Base-by-base conservation (phyloP, 2,888 invertebrate species). In the Ptilodon capucinus region DNA sequence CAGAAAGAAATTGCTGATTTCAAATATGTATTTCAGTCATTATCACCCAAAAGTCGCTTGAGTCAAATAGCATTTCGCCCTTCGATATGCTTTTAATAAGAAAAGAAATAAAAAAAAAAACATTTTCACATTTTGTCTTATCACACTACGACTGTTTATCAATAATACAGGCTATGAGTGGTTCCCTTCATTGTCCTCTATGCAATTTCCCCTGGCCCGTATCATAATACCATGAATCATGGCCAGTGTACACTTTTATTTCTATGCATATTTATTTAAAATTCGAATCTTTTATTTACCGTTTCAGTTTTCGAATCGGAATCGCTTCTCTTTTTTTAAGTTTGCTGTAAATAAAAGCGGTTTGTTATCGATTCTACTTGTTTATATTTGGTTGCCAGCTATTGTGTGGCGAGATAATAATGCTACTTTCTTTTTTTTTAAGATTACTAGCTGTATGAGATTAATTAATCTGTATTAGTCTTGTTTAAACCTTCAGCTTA, bases 161-260 rank as follows among this genome's bases (percentile, higher is more conserved):
- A n/a, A n/a, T n/a, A n/a, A n/a, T n/a, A n/a, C n/a, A n/a, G 81
- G 74, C 79, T 81, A 81, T 84, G 83, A 79, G n/a, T n/a, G n/a
- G 46, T 48, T 48, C 48, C 38, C 51, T n/a, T n/a, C 47, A 39
- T n/a, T 39, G 54, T 39, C 53, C 48, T 54, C 54, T 57, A 44
- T 53, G 55, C 70, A 79, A 81, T 81, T 79, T 80, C 79, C 72
- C 71, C 76, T 67, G 73, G 69, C 59, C 76, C 75, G 78, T 79
- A 81, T 85, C 81, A 79, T 83, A 81, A 77, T 77, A 69, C 67
- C 71, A 78, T 86, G 79, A 81, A 81, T 85, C 82, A 85, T 79
- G 75, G 74, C 68, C 68, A 68, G 69, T 69, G 71, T 65, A 32
- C 34, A 28, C 35, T 54, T 54, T 35, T 43, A 25, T 39, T 42